Evolutionary conservation across 1,140 invertebrate species (phyloP), one percentile per base, ranked within the genome.

Genomic region (Panagrolaimus sp.): DNA sequence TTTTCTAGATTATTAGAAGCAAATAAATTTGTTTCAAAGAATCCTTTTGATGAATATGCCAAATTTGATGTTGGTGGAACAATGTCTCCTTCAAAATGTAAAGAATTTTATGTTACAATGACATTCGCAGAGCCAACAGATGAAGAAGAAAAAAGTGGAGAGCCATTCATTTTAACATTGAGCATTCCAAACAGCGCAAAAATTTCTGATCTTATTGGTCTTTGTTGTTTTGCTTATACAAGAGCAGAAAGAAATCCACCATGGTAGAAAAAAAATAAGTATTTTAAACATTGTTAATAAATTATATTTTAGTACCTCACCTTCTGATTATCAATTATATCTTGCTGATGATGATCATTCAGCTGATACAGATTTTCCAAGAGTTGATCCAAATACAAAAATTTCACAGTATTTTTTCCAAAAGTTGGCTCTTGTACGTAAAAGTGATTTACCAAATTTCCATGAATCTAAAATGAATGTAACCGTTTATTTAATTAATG

Each of bases 141-240:
- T 4, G 32, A 38, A 38, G 32, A 38, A 38, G 32, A 2, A 38
- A 38, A 38, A 38, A 38, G 7, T 28, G 52, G 28, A 12, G 28
- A 58, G 28, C 52, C 52, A 21, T 58, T 21, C 21, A 21, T 21
- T n/a, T 58, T 26, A 21, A 58, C 52, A n/a, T 58, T 58, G 17
- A 21, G 21, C 17, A 28, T 58, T 28, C 52, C 52, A 28, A 58
- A 58, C n/a, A 58, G 21, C 12, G 15, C 15, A 12, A 58, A 21
- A 12, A 21, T 58, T 21, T 21, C 52, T 28, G 52, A 58, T 58
- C 28, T 58, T 21, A 58, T 58, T 10, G 52, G 52, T n/a, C 52
- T 58, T 17, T 58, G 52, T 28, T 58, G 52, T 28, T 58, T 58
- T 21, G 28, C 28, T 21, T 58, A 58, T 21, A 58, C 52, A 58